Conservation (phyloP, 2,113 vertebrate species). For the Zapus hudsonius region DNA sequence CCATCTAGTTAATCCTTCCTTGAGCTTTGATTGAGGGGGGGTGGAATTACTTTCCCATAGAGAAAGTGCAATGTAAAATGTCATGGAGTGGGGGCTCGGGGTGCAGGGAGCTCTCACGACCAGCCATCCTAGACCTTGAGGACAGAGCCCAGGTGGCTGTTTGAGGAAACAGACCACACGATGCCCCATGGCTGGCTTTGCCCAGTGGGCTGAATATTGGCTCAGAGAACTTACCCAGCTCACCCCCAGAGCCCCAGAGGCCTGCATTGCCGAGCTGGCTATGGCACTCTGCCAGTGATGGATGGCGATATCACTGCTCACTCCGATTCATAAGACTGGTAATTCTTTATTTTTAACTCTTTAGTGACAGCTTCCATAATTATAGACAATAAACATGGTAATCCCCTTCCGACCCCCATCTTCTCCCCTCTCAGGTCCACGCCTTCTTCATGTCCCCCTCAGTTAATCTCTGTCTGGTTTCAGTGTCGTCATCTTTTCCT, state of each 20-base stretch:
- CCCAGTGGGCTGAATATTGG: not conserved
- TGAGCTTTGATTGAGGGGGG: not conserved
- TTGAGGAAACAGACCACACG: not conserved
- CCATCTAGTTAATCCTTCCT: conserved; percentile 27
- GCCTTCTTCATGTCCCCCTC: too few relatives aligned
- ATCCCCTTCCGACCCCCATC: too few relatives aligned
- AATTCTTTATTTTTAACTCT: too few relatives aligned
- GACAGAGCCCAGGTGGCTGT: not conserved
- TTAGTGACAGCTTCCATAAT: too few relatives aligned
- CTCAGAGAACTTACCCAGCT: not conserved
- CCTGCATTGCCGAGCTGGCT: not conserved
- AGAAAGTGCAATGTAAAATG: not conserved
- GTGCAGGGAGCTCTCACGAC: not conserved
- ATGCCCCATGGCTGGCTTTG: not conserved
- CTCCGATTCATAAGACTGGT: too few relatives aligned
- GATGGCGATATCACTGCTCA: too few relatives aligned
- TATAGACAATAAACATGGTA: too few relatives aligned
- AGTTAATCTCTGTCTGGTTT: too few relatives aligned
- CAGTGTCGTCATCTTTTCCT: too few relatives aligned
- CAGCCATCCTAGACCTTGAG: not conserved
- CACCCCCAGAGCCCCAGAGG: too few relatives aligned
- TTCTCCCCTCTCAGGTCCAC: too few relatives aligned
- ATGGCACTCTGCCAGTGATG: too few relatives aligned
- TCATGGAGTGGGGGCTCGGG: not conserved
- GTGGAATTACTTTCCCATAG: not conserved